Conservation (phyloP, 1,140 invertebrate species). For the Galleria mellonella region DNA sequence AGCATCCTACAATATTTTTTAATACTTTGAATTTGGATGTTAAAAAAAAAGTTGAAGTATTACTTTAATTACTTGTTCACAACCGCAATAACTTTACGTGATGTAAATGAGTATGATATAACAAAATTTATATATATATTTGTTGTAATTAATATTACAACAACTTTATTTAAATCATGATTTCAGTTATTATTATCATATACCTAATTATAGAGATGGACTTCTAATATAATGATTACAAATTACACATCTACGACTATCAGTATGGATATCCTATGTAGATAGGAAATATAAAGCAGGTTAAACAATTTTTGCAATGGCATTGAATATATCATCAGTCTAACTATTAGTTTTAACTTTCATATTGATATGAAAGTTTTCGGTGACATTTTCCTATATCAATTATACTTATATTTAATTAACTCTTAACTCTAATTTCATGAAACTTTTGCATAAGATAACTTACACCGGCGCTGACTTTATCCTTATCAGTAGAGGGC, state of each 20-base stretch:
- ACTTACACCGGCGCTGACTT: conserved; percentile 78
- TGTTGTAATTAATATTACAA: no score
- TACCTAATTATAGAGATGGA: conserved; percentile 10
- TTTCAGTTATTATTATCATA: background rate
- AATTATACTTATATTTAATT: conserved; percentile 52
- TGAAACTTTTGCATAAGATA: conserved; percentile 78
- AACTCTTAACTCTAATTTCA: conserved; percentile 78
- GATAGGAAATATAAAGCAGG: conserved; percentile 24
- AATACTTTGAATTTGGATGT: background rate
- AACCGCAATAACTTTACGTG: conserved; percentile 16
- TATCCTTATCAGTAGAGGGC: conserved; percentile 78
- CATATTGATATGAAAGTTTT: conserved; percentile 12
- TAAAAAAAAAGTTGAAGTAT: background rate
- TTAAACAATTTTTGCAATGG: conserved; percentile 25
- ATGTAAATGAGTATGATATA: background rate
- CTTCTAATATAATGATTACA: conserved; percentile 16
- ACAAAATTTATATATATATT: no score
- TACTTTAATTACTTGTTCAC: conserved; percentile 20
- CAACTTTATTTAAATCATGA: no score
- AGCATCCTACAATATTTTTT: conserved; percentile 20
- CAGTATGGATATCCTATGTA: conserved; percentile 5
- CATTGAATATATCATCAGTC: conserved; percentile 24
- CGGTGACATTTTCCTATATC: background rate
- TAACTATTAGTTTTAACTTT: conserved; percentile 22
- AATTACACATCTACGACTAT: conserved; percentile 23